Evolutionary conservation across 2,113 vertebrate genomes (phyloP).

Genomic region (Hemiprocne comata): DNA sequence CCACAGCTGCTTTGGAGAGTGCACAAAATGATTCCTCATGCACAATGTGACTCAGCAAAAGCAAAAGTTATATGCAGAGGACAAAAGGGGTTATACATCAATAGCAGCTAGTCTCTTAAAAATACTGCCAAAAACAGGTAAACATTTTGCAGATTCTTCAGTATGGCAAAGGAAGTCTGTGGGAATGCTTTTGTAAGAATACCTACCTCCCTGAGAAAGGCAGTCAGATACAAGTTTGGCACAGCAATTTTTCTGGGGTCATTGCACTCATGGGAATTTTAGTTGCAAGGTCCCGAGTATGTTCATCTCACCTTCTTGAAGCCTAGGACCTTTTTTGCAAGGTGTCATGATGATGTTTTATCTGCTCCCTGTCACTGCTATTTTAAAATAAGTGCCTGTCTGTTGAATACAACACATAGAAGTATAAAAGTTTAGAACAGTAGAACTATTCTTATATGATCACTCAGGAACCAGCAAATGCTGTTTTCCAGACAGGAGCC

Average conservation of each 20-base stretch:
- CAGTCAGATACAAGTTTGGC: background rate
- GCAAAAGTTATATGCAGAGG: background rate
- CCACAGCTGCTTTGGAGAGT: background rate
- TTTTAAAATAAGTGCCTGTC: background rate
- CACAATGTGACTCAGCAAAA: constrained; percentile 42
- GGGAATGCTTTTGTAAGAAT: background rate
- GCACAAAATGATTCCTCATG: background rate
- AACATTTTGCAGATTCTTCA: background rate
- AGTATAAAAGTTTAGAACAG: background rate
- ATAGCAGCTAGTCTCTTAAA: background rate
- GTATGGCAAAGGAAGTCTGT: background rate
- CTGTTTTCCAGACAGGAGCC: background rate
- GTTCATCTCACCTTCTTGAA: background rate
- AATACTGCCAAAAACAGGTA: background rate
- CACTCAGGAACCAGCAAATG: background rate
- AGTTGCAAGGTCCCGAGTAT: background rate
- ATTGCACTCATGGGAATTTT: background rate
- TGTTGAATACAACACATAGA: background rate
- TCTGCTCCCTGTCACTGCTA: background rate
- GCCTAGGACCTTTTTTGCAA: background rate
- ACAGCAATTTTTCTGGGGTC: background rate
- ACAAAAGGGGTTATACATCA: background rate
- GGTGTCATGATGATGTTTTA: background rate
- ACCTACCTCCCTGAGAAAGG: background rate
- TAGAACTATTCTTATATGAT: background rate